Evolutionary conservation across 2,888 invertebrate species (phyloP), one percentile per base, ranked within the genome.

Genomic region (Platycheirus albimanus): DNA sequence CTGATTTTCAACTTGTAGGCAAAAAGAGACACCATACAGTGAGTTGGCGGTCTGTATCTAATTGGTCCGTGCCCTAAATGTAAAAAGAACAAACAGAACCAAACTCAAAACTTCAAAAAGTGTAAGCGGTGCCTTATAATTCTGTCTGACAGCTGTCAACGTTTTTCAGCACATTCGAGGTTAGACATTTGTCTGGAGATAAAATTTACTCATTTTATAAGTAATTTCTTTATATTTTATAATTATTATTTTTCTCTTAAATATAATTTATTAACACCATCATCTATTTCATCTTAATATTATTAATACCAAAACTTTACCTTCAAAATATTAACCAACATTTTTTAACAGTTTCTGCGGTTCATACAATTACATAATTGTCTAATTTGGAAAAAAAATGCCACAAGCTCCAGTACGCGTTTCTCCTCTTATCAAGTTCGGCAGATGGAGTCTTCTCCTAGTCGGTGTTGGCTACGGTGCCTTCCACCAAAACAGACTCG

Each of bases 351-450:
- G 83, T 49, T 56, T 17, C 51, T 56, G 36, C 36, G 33, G 45
- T 74, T 43, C 61, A 17, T 47, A 51, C 67, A 77, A 77, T 83
- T 83, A 83, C 78, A 83, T 83, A 83, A 83, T 78, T 83, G 56
- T 77, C 72, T 51, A 43, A 49, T 24, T 17, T 28, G 17, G 36
- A 77, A 85, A 85, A 90, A 66, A 85, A 85, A 90, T 90, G 90
- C 90, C 90, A 81, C 90, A 90, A 87, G 87, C 95, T 87, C 95
- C 96, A 86, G 94, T 96, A 85, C 93, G 94, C 88, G 96, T 96
- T 85, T 96, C 96, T 61, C 96, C 96, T 63, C 91, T 96, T 71
- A 96, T 96, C 89, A 95, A 94, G 93, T 96, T 96, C 88, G 94
- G 94, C 75, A 93, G 97, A 88, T 97, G 96, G 96, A 94, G 94